Conservation (phyloP, 2,113 vertebrate species). For the Coregonus clupeaformis region DNA sequence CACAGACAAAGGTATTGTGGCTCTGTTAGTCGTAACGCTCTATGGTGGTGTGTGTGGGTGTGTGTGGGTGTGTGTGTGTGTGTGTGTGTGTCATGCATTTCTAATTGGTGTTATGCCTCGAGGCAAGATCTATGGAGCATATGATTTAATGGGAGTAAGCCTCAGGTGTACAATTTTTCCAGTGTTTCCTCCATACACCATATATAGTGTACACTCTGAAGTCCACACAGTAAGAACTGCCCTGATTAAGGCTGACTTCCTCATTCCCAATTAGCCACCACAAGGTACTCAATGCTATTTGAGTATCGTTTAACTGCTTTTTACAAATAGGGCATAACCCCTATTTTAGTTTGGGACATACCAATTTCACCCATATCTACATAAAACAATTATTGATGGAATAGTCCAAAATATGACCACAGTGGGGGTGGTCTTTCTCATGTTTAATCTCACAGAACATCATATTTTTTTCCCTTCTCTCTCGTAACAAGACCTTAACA, state of each 20-base stretch:
- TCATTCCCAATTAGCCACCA: background rate
- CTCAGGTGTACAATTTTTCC: conserved; percentile 45
- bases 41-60: too few species aligned
- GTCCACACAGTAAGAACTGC: too few species aligned
- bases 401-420: conserved; percentile 61
- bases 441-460: conserved; percentile 50
- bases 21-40: too few species aligned
- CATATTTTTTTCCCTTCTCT: conserved; percentile 19
- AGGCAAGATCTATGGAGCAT: conserved; percentile 45
- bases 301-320: too few species aligned
- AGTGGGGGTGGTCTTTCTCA: conserved; percentile 36
- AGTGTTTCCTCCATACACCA: conserved; percentile 5
- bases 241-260: background rate
- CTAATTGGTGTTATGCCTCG: conserved; percentile 42
- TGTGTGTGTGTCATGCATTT: conserved; percentile 17
- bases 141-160: conserved; percentile 44
- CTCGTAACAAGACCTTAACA: conserved; percentile 59
- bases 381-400: conserved; percentile 49
- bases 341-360: background rate
- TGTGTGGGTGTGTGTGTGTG: background rate
- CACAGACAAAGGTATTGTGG: too few species aligned
- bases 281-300: background rate
- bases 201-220: background rate
- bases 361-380: background rate
- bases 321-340: too few species aligned